Evolutionary conservation across 2,888 invertebrate genomes (phyloP).

Genomic region (Pristionchus entomophagus): DNA sequence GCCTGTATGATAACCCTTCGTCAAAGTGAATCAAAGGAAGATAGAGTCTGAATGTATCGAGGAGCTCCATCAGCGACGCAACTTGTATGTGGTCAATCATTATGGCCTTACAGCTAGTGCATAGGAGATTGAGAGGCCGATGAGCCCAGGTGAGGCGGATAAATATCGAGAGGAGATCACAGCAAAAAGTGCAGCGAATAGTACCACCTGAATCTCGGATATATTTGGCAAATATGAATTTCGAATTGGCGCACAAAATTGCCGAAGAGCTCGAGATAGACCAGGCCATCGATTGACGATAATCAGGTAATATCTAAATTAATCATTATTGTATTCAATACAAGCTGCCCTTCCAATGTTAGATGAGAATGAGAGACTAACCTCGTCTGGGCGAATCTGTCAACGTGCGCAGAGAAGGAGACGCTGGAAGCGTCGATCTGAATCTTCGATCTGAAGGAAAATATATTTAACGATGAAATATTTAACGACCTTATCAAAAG

Average conservation of each 20-base stretch:
- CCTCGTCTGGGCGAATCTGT: conserved; percentile 50
- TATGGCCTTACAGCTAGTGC: conserved; percentile 59
- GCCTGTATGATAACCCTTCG: neutral
- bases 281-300: conserved; percentile 84
- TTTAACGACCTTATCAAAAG: conserved; percentile 61
- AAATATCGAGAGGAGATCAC: conserved; percentile 80
- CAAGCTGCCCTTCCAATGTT: conserved; percentile 17
- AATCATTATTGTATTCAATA: neutral
- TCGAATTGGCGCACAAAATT: conserved; percentile 80
- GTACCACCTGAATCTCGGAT: conserved; percentile 79
- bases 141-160: conserved; percentile 78
- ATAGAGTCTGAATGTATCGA: too few species aligned
- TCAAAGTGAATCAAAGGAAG: neutral
- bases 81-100: neutral
- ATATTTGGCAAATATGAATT: too few species aligned
- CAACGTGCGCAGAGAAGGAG: conserved; percentile 49
- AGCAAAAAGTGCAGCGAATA: conserved; percentile 93
- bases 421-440: conserved; percentile 54
- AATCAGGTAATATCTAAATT: conserved; percentile 60
- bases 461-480: too few species aligned
- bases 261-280: conserved; percentile 94
- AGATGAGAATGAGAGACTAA: neutral
- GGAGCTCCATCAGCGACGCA: too few species aligned
- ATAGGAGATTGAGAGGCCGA: conserved; percentile 80
- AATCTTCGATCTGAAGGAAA: too few species aligned